Evolutionary conservation across 2,797 vertebrate species (phyloP), one percentile per base, ranked within the genome.

Genomic region (Myotis findleyi): DNA sequence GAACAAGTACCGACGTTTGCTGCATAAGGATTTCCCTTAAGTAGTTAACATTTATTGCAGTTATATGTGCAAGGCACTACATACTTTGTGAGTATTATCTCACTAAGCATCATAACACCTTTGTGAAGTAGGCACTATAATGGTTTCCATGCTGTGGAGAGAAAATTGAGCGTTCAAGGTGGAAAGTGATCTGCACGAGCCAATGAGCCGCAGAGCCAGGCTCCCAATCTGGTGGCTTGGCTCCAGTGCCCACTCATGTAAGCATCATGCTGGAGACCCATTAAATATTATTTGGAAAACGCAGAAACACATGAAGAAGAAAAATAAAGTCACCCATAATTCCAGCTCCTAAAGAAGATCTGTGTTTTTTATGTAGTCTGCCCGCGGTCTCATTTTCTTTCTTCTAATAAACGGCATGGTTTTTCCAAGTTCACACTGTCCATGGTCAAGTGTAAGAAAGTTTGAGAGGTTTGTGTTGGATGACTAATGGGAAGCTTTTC

Each of bases 301-400:
- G 30, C 81, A 87, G 81, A 68, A 87, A 87, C 84, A 20, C 33
- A 69, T 33, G n/a, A 79, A 88, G 79, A 76, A 84, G 59, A 57
- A 55, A 91, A 75, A 51, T 23, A 53, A 87, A 86, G 80, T 82
- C 49, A 47, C 7, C 57, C 80, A 33, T 57, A 69, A 83, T 82
- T 83, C 64, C 79, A 64, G 23, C 18, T 71, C 20, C 87, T 86
- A 33, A 83, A 44, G 14, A 83, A 25, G 80, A 84, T 25, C 1
- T 80, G 38, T 66, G 38, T n/a, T 76, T 64, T 91, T 69, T 36
- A 83, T 69, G 14, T 36, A 33, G 6, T 87, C 53, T 88, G 33
- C 64, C 27, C 25, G 3, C 27, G 75, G 5, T 69, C 9, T 84
- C 57, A 12, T 80, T 91, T 89, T 51, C n/a, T 84, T 75, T 76